Evolutionary conservation across 2,888 invertebrate genomes (phyloP).

Genomic region (Celastrina argiolus): DNA sequence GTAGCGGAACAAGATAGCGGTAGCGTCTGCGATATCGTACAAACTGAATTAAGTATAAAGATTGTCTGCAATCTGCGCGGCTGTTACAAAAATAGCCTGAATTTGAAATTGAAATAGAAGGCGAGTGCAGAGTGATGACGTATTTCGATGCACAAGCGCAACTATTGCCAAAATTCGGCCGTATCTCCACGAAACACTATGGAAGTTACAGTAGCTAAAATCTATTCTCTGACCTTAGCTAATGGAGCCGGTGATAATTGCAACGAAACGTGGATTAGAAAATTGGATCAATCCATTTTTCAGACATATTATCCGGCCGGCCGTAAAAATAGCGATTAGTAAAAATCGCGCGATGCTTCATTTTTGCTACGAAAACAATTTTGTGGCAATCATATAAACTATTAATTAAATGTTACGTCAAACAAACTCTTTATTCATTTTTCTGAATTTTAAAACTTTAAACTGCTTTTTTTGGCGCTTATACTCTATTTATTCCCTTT

Average conservation of each 20-base stretch:
- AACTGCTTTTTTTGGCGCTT: too few relatives aligned
- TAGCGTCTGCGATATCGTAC: slow-evolving; percentile 2
- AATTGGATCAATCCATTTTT: neutral
- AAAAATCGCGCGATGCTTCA: too few relatives aligned
- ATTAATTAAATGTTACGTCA: too few relatives aligned
- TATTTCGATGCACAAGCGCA: slow-evolving; percentile 35
- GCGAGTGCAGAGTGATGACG: slow-evolving; percentile 41
- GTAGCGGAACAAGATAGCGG: neutral
- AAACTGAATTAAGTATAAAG: slow-evolving; percentile 7
- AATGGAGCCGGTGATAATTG: neutral
- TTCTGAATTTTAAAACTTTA: too few relatives aligned
- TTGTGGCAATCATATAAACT: too few relatives aligned
- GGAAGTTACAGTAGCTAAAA: neutral
- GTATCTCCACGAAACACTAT: slow-evolving; percentile 27
- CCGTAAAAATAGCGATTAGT: too few relatives aligned
- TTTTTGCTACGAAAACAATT: too few relatives aligned
- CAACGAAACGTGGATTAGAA: neutral
- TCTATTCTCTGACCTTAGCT: neutral
- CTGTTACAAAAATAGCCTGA: slow-evolving; percentile 56
- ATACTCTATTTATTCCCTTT: too few relatives aligned
- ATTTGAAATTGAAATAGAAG: slow-evolving; percentile 46
- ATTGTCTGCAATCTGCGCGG: slow-evolving; percentile 6
- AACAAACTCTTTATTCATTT: too few relatives aligned
- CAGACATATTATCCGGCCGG: neutral
- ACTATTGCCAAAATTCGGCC: slow-evolving; percentile 44